These are phyloP conservation scores for Strigamia crassipes DNA, from an alignment of 2,888 invertebrate species.

Conservation along the genomic window DNA sequence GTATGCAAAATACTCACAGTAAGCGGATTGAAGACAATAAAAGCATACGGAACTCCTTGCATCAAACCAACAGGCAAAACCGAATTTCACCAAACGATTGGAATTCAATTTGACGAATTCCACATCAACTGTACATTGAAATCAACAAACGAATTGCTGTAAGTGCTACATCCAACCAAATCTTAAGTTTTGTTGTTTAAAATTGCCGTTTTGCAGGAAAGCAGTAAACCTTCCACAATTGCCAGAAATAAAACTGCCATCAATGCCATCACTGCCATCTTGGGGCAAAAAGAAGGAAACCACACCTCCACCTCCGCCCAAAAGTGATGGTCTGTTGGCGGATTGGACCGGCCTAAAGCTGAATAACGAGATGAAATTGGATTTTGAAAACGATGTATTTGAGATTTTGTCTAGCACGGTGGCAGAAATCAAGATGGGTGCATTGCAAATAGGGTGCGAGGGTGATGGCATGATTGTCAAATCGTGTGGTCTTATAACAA, in stretches of 20 bases:
- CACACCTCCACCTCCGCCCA: neutral
- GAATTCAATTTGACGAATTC: neutral
- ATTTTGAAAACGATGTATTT: neutral
- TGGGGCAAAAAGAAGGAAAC: neutral
- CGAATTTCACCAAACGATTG: neutral
- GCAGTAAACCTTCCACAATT: neutral
- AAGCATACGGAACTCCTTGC: neutral
- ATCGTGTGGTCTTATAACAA: neutral
- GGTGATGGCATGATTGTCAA: neutral
- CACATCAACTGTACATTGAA: neutral
- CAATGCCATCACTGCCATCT: neutral
- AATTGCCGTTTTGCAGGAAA: neutral
- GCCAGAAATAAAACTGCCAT: neutral
- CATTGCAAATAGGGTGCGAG: neutral
- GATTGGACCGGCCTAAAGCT: neutral
- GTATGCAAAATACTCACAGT: neutral
- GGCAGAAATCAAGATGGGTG: neutral
- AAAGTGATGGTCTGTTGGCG: neutral
- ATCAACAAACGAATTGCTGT: neutral
- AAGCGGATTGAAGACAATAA: neutral
- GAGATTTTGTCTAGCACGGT: neutral
- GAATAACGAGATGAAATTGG: neutral
- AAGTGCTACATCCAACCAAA: neutral
- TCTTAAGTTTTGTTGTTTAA: too few species aligned
- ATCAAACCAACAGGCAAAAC: neutral